Base-by-base conservation (phyloP, 2,113 vertebrate genomes). In the Desmodus rotundus region DNA sequence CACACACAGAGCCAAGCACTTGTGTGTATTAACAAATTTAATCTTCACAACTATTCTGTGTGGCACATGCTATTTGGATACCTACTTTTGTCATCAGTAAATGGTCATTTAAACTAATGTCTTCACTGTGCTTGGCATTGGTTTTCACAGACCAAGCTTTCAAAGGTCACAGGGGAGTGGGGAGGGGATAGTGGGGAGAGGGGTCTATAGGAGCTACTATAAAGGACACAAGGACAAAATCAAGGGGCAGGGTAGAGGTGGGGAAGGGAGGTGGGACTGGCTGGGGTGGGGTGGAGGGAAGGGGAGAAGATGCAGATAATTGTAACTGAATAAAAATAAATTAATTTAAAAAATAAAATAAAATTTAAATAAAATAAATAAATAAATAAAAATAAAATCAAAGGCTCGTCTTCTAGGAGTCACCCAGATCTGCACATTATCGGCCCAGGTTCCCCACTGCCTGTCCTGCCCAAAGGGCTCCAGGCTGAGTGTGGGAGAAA, bases 401-500 rank as follows among this genome's bases (percentile, higher is more conserved):
- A 96, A 97, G 91, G 28, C 87, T 93, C 96, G 84, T 94, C 74
- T 92, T 95, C 91, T 26, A 94, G 93, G 19, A 98, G 90, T 89
- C 92, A 85, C 96, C 98, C 96, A 67, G 95, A 92, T 92, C 88
- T 50, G 80, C 90, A 96, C 94, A 86, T 82, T 47, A 7, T 41
- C 84, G 45, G 45, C 94, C 80, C 95, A 95, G 96, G 94, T 98
- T 85, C 90, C 98, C 98, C 84, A 96, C 97, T 85, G 98, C 90
- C 98, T 94, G 85, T 16, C 15, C 97, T 98, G 97, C 97, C 97
- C 96, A 65, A 96, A 98, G 98, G 98, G 97, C 97, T 98, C 96
- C 97, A 94, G 96, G 94, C 92, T 92, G 94, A 97, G 98, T 93
- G 98, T 98, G 97, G 98, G 98, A 98, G 97, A 98, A 98, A 97